Conservation (phyloP, 92 coral and sea anemone species). For the Epizoanthus stellaris region DNA sequence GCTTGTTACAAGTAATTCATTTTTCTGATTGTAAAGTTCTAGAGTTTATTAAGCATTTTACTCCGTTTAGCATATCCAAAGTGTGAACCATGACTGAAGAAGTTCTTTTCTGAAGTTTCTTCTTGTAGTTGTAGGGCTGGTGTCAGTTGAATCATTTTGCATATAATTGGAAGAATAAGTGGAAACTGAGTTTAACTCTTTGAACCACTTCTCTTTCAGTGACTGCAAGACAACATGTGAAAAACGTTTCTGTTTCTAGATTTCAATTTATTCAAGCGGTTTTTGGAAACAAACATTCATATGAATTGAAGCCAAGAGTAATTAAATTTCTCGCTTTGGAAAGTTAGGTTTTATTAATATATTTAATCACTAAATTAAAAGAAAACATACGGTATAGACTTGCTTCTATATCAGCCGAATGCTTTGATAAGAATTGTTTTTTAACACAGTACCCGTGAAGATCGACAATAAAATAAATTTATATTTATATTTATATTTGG, state of each 20-base stretch:
- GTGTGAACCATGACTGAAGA: neutral
- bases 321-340: constrained; percentile 25
- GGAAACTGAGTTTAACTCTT: no score
- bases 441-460: neutral
- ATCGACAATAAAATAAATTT: neutral
- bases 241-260: neutral
- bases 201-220: no score
- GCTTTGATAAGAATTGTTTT: neutral
- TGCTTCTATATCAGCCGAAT: neutral
- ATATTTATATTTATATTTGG: neutral
- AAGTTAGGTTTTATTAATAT: neutral
- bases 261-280: constrained; percentile 21
- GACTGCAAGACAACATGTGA: neutral
- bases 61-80: constrained; percentile 1
- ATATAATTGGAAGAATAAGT: no score
- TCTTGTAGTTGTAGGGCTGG: neutral
- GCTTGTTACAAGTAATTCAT: neutral
- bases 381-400: neutral
- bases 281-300: constrained; percentile 26
- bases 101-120: neutral
- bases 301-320: constrained; percentile 11
- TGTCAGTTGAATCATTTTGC: neutral
- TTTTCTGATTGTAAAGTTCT: neutral
- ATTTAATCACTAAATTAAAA: neutral
- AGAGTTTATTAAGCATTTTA: constrained; percentile 10